Percentiles rank a stretch among this genome's conserved stretches.
Evolutionary conservation across 2,797 vertebrate species (phyloP).

Genomic region (Leptodactylus fallax): DNA sequence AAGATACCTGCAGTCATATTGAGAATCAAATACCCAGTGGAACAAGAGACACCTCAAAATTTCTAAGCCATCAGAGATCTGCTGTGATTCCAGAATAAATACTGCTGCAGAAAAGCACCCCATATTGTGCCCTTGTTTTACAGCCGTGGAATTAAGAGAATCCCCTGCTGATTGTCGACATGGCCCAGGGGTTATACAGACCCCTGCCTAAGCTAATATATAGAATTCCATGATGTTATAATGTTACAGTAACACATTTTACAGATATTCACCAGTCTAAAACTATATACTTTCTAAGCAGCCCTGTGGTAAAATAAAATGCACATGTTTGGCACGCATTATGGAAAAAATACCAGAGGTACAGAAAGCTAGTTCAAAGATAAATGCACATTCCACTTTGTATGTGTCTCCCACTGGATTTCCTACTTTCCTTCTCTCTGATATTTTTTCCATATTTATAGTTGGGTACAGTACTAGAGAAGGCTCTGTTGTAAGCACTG

Average conservation of each 20-base stretch:
- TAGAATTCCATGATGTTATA: not conserved
- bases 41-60: too few relatives aligned
- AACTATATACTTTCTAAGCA: not conserved
- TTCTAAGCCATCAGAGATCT: too few relatives aligned
- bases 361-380: not conserved
- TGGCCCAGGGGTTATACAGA: too few relatives aligned
- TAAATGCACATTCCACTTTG: not conserved
- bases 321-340: constrained; percentile 35
- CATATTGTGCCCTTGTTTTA: too few relatives aligned
- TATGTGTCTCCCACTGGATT: not conserved
- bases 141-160: too few relatives aligned
- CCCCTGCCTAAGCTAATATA: too few relatives aligned
- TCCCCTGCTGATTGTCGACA: too few relatives aligned
- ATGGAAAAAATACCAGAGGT: constrained; percentile 42
- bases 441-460: not conserved
- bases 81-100: too few relatives aligned
- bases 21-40: too few relatives aligned
- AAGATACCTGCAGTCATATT: too few relatives aligned
- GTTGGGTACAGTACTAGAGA: too few relatives aligned
- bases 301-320: constrained; percentile 23
- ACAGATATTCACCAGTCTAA: not conserved
- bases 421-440: not conserved
- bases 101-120: too few relatives aligned
- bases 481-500: not conserved
- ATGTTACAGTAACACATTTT: not conserved